Conservation (phyloP, 1,140 invertebrate species). For the Teleogryllus occipitalis region DNA sequence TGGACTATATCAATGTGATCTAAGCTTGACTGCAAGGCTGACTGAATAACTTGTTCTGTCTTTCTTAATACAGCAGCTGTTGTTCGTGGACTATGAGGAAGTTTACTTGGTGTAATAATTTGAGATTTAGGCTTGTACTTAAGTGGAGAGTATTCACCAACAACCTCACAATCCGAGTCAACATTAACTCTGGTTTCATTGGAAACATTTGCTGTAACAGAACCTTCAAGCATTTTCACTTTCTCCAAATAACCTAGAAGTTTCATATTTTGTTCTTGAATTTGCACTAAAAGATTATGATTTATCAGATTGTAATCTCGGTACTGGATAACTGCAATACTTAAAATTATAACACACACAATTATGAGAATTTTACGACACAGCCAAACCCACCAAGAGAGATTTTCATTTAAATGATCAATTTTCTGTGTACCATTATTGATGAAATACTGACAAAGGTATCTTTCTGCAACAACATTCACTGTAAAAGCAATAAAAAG, state of each 20-base stretch:
- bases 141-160: not conserved
- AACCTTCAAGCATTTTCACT: not conserved
- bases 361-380: constrained; percentile 12
- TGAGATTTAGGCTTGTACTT: not conserved
- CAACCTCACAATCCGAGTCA: not conserved
- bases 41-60: not conserved
- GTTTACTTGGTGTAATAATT: not conserved
- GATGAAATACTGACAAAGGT: not conserved
- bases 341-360: constrained; percentile 6
- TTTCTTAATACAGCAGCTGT: not conserved
- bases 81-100: not conserved
- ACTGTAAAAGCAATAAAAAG: constrained; percentile 43
- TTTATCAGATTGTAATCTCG: constrained; percentile 20
- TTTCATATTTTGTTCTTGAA: constrained; percentile 19
- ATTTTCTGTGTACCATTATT: not conserved
- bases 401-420: constrained; percentile 7
- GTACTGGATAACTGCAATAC: constrained; percentile 1
- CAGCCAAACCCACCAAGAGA: constrained; percentile 19
- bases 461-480: constrained; percentile 33
- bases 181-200: not conserved
- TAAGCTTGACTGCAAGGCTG: not conserved
- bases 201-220: not conserved
- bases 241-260: not conserved
- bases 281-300: constrained; percentile 15
- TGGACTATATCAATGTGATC: not conserved